Evolutionary conservation across 2,797 vertebrate species (phyloP).

Genomic region (Myoxocephalus aenaeus): DNA sequence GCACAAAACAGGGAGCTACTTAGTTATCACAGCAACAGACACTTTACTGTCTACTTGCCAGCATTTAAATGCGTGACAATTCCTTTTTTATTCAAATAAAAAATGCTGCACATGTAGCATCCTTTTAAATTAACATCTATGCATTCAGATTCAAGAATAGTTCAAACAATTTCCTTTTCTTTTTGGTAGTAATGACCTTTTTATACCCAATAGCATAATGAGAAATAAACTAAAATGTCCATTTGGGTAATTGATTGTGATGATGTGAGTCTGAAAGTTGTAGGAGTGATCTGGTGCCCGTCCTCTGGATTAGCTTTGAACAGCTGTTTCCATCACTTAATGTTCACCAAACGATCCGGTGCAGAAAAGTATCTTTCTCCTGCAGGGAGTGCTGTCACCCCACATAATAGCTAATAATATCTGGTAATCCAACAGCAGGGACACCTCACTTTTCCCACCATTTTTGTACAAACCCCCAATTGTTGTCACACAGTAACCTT

Average conservation of each 20-base stretch:
- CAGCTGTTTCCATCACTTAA: conserved; percentile 26
- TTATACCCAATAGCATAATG: conserved; percentile 34
- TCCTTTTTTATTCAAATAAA: conserved; percentile 35
- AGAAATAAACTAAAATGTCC: conserved; percentile 38
- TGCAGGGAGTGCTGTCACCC: conserved; percentile 71
- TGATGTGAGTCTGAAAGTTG: conserved; percentile 52
- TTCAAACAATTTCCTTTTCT: conserved; percentile 7
- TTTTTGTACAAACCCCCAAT: conserved; percentile 66
- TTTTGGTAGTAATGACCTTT: conserved; percentile 49
- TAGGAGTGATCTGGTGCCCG: conserved; percentile 31
- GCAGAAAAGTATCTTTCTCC: conserved; percentile 65
- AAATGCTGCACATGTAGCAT: conserved; percentile 63
- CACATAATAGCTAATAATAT: conserved; percentile 52
- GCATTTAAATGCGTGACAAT: conserved; percentile 47
- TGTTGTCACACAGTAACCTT: conserved; percentile 52
- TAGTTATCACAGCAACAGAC: conserved; percentile 53
- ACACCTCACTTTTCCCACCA: conserved; percentile 53
- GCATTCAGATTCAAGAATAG: conserved; percentile 71
- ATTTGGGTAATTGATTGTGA: conserved; percentile 49
- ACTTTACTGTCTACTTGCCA: conserved; percentile 61
- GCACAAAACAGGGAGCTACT: conserved; percentile 76
- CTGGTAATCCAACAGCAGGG: conserved; percentile 67
- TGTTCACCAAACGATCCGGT: conserved; percentile 37
- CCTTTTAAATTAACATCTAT: conserved; percentile 69
- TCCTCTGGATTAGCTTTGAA: conserved; percentile 32